Conservation (phyloP, 2,888 invertebrate species). For the Xanthia icteritia region DNA sequence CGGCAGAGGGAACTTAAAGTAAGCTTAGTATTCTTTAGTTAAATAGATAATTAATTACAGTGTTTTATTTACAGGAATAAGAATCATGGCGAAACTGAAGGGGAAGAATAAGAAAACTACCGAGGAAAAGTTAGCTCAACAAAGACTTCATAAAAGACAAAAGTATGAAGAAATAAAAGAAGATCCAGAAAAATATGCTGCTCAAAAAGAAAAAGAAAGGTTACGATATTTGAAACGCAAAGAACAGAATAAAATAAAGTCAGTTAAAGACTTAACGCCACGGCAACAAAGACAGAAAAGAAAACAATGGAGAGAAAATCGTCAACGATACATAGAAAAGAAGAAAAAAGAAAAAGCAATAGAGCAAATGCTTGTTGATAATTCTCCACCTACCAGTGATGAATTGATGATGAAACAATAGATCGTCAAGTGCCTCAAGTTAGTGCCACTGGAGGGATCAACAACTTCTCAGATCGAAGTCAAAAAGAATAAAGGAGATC, state of each 20-base stretch:
- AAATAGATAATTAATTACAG: not conserved
- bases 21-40: too few species aligned
- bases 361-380: conserved; percentile 17
- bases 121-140: conserved; percentile 4
- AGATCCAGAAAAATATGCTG: not conserved
- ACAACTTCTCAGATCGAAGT: not conserved
- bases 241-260: not conserved
- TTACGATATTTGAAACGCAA: conserved; percentile 8
- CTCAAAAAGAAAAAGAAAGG: conserved; percentile 7
- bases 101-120: conserved; percentile 1
- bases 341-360: conserved; percentile 5
- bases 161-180: conserved; percentile 1
- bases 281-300: too few species aligned
- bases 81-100: not conserved
- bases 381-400: conserved; percentile 28
- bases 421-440: not conserved
- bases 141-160: conserved; percentile 5
- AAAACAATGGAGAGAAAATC: not conserved
- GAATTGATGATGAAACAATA: conserved; percentile 23
- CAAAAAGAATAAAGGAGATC: conserved; percentile 14
- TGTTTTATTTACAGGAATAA: not conserved
- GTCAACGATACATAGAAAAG: conserved; percentile 3
- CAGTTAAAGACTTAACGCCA: too few species aligned
- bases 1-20: too few species aligned
- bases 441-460: too few species aligned